Base-by-base conservation (phyloP, 2,888 invertebrate species). In the Sycophila texana region DNA sequence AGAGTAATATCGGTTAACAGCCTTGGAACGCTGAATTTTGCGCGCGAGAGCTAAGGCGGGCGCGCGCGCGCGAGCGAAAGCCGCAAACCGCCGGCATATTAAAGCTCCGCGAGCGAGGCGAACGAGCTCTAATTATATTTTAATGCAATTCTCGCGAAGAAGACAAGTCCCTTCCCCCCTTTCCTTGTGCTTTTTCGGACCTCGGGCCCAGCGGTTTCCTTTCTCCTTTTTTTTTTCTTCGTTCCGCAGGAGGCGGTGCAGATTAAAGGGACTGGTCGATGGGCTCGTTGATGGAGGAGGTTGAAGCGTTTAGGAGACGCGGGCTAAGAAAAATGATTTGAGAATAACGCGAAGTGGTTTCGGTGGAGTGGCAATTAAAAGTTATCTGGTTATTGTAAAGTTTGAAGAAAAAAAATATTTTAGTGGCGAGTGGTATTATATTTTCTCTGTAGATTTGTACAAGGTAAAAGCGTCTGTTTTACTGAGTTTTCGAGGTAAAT, bases 61-160 rank as follows among this genome's bases (percentile, higher is more conserved):
- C 39, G 39, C 63, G 18, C 63, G 18, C 16, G 47, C 39, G 47
- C 53, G 51, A 68, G 81, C 81, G 74, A 81, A 84, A 86, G 84
- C 88, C 88, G 80, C 86, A 84, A 83, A 84, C 85, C 86, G 82
- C 84, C 53, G 53, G 85, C 85, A 86, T 87, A 87, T 88, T 88
- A 87, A 87, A 87, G 73, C 73, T 60, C 49, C 22, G 70, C 66
- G 53, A 60, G 72, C 22, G 49, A 18, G 26, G n/a, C 0, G 20
- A 18, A 47, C 86, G 49, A 84, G 83, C 84, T 84, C 87, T 87
- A 87, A 87, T 87, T 87, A 86, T 87, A 87, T 87, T 87, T 87
- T 87, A 87, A 87, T 87, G 81, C 81, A 63, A 61, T 77, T 73
- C 80, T 63, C 77, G 73, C 73, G 57, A 65, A 51, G 60, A 58